These are phyloP conservation scores for Pharmacophagus antenor DNA, from an alignment of 2,888 invertebrate species.

Conservation along the genomic window DNA sequence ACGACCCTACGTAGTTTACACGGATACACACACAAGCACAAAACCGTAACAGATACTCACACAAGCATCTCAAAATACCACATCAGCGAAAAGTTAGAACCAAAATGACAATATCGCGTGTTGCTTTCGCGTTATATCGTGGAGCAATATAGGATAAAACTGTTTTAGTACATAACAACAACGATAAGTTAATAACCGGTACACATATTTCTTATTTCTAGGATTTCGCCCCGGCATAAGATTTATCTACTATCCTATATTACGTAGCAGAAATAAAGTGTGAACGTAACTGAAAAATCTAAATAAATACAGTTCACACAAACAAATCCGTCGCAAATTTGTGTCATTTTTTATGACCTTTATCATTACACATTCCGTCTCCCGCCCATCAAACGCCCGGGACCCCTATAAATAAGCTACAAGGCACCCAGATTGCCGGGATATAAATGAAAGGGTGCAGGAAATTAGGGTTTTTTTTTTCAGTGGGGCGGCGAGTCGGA, in stretches of 20 bases:
- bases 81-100: too few species aligned
- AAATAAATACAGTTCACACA: background rate
- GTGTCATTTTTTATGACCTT: conserved; percentile 62
- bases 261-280: too few species aligned
- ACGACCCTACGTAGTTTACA: conserved; percentile 45
- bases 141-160: background rate
- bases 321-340: conserved; percentile 43
- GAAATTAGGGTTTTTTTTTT: conserved; percentile 81
- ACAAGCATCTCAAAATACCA: background rate
- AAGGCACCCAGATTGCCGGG: conserved; percentile 74
- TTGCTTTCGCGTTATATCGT: background rate
- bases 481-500: conserved; percentile 62
- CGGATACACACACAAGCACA: conserved; percentile 17
- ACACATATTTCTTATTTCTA: background rate
- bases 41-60: conserved; percentile 44
- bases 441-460: conserved; percentile 80
- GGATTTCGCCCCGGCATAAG: background rate
- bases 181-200: too few species aligned
- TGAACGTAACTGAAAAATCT: background rate
- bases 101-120: background rate
- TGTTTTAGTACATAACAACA: background rate
- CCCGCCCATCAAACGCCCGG: conserved; percentile 70
- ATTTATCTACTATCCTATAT: too few species aligned
- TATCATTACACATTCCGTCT: conserved; percentile 77
- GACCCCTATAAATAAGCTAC: conserved; percentile 77